Evolutionary conservation across 2,113 vertebrate genomes (phyloP), one percentile per base, ranked within the genome.

Genomic region (Hyperopisus bebe): DNA sequence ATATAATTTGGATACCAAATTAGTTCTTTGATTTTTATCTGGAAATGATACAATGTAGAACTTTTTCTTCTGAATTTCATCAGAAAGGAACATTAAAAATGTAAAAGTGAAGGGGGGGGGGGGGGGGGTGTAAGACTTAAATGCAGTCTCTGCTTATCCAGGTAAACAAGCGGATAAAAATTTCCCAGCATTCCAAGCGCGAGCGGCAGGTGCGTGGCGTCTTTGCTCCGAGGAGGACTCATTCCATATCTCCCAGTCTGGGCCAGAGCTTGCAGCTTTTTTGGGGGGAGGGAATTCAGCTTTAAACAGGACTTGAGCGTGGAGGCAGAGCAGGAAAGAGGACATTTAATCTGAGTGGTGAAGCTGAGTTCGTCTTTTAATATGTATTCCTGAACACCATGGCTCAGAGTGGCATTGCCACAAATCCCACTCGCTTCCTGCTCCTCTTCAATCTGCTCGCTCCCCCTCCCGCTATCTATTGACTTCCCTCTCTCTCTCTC

Each of bases 251-350:
- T 80, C 35, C 13, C 35, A 3, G 35, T 39, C 27, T 35, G 11
- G 27, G 5, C 74, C 74, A 42, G 27, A 55, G 48, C 0, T 15
- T 74, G 42, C 55, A 5, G 87, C 35, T 53, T 24, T 13, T 51
- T 17, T 42, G 35, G 35, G 13, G 74, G 31, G 74, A 10, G 11
- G 27, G 70, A 19, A 35, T 77, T 35, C 74, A 85, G 21, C 51
- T 46, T 47, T 31, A 85, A 89, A 62, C 9, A 8, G 80, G 82
- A 82, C 50, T 31, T 85, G 82, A 88, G 77, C 47, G 31, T 48
- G 86, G 53, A 44, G 51, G 89, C 80, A 62, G 55, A 93, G 91
- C 91, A 91, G 84, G 91, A 94, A 90, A 92, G 91, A 39, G 91
- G 55, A 90, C 92, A 87, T 39, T 53, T 51, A 53, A 74, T 90